Evolutionary conservation across 2,113 vertebrate species (phyloP), one percentile per base, ranked within the genome.

Genomic region (Oreochromis niloticus): DNA sequence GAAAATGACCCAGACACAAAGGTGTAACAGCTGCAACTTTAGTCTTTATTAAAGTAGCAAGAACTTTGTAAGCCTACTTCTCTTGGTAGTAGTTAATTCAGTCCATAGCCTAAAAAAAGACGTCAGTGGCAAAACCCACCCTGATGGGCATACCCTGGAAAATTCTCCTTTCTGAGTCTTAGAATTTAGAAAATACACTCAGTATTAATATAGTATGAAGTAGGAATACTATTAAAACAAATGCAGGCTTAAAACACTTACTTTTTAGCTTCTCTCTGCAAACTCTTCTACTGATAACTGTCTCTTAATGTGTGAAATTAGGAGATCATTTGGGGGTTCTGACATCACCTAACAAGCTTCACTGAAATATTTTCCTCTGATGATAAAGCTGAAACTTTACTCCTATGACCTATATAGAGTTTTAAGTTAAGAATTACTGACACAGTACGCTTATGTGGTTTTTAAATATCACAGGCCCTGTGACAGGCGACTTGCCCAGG

Each of bases 151-250:
- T 27, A 46, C 13, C 39, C 68, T 46, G 13, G 68, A 73, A 39
- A 73, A 73, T 4, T n/a, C 41, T 6, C 13, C 41, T 30, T 0
- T 7, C 14, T 46, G 0, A 46, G 2, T 27, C 39, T 71, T 9
- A 43, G 12, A 71, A 71, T 71, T 43, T 71, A 71, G 39, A 71
- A 71, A 71, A 27, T 27, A 24, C n/a, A 24, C 5, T 43, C 39
- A 71, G 1, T 71, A 0, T 27, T 27, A 17, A 30, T 61, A 61
- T 17, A 61, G 8, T 17, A 43, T 24, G 61, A 22, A 66, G 61
- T 66, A 66, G 34, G 61, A 66, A 48, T 27, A 27, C 27, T 27
- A 43, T 43, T 71, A 43, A 43, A 71, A 71, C 14, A 12, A 73
- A 27, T 46, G 12, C n/a, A 43, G 36, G 39, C 39, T 43, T 71